Base-by-base conservation (phyloP, 2,113 vertebrate genomes). In the Pelusios castaneus region DNA sequence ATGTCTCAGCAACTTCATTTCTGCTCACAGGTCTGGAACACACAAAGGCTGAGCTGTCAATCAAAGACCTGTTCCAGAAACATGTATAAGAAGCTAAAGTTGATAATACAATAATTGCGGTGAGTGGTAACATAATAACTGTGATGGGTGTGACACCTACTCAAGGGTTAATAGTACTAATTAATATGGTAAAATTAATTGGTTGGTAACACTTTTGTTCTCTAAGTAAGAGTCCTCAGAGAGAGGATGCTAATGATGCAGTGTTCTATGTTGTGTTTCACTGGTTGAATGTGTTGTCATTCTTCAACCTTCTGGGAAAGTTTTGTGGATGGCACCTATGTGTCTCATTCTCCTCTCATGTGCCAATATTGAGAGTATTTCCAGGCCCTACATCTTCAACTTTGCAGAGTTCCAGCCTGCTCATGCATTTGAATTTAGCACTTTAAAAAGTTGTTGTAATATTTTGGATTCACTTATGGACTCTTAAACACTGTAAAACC, bases 31-130 rank as follows among this genome's bases (percentile, higher is more conserved):
- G 47, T 0, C 1, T 12, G 3, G 16, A 91, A 63, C 8, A 70
- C 76, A 76, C 70, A 43, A 43, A 67, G 31, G 19, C 60, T n/a
- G 60, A 34, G 31, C 19, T 67, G 60, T 67, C 60, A 84, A 80
- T 95, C 85, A 75, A 43, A 19, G 2, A 8, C 2, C 14, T 85
- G 88, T 93, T 92, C 81, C 79, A 92, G 87, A 96, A 67, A 89
- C 54, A 73, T 17, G 3, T 84, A 12, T 56, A 79, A 1, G n/a
- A 67, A 85, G 79, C 29, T 12, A 56, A 94, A 54, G 10, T 34
- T 10, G 63, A 34, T 47, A 89, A 79, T 19, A 9, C 58, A 60
- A 5, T 43, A 92, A 49, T 54, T 81, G 55, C 80, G 31, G 5
- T 87, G 6, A 60, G 34, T 67, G 63, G 25, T 29, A 58, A 58